These are phyloP conservation scores for Aporrectodea caliginosa DNA, from an alignment of 1,140 invertebrate genomes.

Conservation along the genomic window DNA sequence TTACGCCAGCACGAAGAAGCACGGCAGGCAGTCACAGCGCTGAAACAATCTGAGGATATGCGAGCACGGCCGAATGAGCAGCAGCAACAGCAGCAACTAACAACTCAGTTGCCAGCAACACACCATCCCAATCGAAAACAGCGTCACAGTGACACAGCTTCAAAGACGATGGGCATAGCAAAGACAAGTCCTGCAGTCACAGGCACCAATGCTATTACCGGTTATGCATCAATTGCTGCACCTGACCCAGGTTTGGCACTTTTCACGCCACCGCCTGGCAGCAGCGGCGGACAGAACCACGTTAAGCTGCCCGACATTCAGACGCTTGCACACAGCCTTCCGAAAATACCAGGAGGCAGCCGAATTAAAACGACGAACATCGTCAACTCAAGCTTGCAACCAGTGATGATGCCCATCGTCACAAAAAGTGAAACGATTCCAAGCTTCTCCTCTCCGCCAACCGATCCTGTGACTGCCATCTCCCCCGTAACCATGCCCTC, in stretches of 20 bases:
- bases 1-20: slow-evolving; percentile 6
- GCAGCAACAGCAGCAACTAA: no score
- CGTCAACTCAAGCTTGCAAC: not conserved
- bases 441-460: not conserved
- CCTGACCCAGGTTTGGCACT: not conserved
- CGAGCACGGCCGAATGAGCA: not conserved
- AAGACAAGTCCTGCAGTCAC: not conserved
- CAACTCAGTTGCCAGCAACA: not conserved
- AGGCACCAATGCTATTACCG: not conserved
- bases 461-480: not conserved
- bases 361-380: not conserved
- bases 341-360: slow-evolving; percentile 15
- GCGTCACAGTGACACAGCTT: not conserved
- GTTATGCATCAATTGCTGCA: not conserved
- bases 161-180: not conserved
- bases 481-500: not conserved
- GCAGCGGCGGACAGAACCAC: slow-evolving; percentile 22
- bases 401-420: not conserved
- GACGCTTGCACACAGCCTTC: slow-evolving; percentile 24
- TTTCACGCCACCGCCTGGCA: not conserved
- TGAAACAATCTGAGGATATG: not conserved
- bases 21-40: not conserved
- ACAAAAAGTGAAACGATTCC: not conserved
- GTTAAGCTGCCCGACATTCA: slow-evolving; percentile 29
- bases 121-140: not conserved